These are phyloP conservation scores for Coboldia fuscipes DNA, from an alignment of 1,140 invertebrate species.

Conservation along the genomic window DNA sequence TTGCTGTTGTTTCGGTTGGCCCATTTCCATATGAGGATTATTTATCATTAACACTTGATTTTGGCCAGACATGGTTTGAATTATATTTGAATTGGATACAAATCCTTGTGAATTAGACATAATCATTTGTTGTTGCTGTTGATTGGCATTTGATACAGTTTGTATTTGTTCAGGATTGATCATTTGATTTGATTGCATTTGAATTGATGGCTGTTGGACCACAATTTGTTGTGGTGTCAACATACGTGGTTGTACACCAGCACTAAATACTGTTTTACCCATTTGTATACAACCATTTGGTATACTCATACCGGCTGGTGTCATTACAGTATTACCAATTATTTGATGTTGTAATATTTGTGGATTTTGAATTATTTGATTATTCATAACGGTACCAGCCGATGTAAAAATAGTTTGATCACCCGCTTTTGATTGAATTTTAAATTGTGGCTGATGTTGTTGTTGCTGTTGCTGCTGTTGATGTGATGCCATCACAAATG, in stretches of 20 bases:
- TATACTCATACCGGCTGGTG: not conserved
- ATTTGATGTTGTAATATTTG: conserved; percentile 10
- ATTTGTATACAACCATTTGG: no score
- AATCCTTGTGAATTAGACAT: not conserved
- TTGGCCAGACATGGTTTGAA: not conserved
- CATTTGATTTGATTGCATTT: not conserved
- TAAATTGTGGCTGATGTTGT: not conserved
- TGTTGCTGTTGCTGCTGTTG: not conserved
- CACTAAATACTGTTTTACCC: no score
- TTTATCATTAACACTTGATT: not conserved
- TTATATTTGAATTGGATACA: not conserved
- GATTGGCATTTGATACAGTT: not conserved
- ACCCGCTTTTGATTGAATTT: not conserved
- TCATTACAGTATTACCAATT: not conserved
- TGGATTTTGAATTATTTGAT: conserved; percentile 4
- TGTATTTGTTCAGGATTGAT: not conserved
- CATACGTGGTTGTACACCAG: conserved; percentile 1
- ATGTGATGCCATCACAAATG: not conserved
- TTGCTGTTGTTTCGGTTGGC: no score
- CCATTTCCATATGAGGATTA: no score
- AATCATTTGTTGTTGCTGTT: not conserved
- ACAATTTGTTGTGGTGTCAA: not conserved
- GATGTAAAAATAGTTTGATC: not conserved
- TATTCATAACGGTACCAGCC: not conserved
- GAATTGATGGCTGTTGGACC: not conserved